Conservation (phyloP, 2,113 vertebrate species). For the Pteronura brasiliensis region DNA sequence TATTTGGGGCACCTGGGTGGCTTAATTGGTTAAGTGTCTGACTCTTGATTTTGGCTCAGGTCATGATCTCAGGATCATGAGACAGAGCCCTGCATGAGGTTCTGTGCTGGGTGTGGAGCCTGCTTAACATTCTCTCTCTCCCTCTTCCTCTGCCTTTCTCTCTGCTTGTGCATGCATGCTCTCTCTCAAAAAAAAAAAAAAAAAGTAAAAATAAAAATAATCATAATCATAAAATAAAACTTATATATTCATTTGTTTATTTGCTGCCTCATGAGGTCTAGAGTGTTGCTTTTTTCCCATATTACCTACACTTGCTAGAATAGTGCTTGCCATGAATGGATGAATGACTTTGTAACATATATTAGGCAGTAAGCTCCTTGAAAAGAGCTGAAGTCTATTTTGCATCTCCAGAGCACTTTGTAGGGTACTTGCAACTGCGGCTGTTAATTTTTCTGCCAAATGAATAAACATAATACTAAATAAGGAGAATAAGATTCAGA, state of each 20-base stretch:
- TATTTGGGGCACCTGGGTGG: background rate
- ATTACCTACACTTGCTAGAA: constrained; percentile 3
- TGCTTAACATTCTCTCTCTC: background rate
- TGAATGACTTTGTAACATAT: background rate
- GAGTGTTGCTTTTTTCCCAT: background rate
- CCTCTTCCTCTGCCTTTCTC: background rate
- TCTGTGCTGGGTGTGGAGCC: background rate
- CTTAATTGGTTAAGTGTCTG: background rate
- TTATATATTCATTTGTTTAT: background rate
- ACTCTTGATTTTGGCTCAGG: background rate
- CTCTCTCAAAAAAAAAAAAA: no score
- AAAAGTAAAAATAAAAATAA: no score
- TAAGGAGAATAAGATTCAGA: constrained; percentile 18
- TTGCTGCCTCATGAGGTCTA: background rate
- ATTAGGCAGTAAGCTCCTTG: background rate
- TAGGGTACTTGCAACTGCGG: background rate
- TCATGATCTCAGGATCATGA: background rate
- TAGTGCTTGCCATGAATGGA: background rate
- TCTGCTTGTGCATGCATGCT: background rate
- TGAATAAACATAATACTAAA: constrained; percentile 24
- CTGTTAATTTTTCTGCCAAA: constrained; percentile 9
- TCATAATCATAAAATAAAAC: background rate
- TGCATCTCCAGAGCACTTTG: background rate
- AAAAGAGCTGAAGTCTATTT: background rate
- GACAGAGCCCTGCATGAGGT: background rate